Base-by-base conservation (phyloP, 1,140 invertebrate species). In the Panagrolaimus sp. region DNA sequence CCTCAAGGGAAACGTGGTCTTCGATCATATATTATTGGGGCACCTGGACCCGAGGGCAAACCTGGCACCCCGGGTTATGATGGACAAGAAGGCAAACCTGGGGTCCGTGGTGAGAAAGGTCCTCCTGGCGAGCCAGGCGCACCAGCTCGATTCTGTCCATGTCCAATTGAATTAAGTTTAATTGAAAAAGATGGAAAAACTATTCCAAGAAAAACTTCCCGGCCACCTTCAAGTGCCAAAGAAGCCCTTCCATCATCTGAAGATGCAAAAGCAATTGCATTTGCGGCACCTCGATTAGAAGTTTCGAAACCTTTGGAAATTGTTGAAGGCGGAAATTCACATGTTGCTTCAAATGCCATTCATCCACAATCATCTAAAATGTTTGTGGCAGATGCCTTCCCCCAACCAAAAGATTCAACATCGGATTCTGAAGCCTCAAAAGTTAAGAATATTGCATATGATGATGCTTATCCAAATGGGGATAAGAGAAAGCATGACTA, bases 31-130 rank as follows among this genome's bases (percentile, higher is more conserved):
- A 73, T 74, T 15, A 70, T 74, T 45, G 73, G 73, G 24, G 43
- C 46, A 32, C 73, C 73, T 63, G 73, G 73, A 43, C 46, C 47
- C 21, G 72, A 74, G 28, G 73, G 73, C 1, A 38, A 68, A n/a
- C 66, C 63, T 0, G 73, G 73, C 55, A 74, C 70, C 38, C 73
- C 64, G 1, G 73, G 73, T 9, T 58, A 76, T 17, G 73, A 74
- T 43, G 73, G 73, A 7, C 24, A 76, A 21, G 73, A 74, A 46
- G 73, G 73, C 12, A 74, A 74, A 21, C 67, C 73, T 32, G 73
- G 73, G 3, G 21, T 52, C 24, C 47, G 70, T 26, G 63, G 46
- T 10, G 10, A 65, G 26, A 72, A 72, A 67, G 72, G 73, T n/a
- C 38, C 38, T 17, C 14, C 43, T 0, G 73, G 73, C 9, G 73